phyloP scores from a whole-genome alignment of 2,888 invertebrate genomes.

The Brachycybe producta region DNA sequence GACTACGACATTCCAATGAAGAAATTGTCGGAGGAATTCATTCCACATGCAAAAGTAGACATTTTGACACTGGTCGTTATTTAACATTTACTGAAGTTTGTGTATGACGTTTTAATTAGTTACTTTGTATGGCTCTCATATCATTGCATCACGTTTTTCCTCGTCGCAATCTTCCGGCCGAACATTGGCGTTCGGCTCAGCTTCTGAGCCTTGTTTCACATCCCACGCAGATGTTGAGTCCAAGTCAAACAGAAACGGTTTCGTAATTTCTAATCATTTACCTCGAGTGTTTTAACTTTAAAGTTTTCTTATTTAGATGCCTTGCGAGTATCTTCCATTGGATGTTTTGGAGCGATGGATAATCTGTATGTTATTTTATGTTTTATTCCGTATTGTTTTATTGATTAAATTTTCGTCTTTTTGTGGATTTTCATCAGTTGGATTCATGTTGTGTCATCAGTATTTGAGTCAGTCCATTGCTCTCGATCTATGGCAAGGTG shows the following conservation, averaged over 20 bases:
- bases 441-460: conserved; percentile 79
- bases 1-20: conserved; percentile 94
- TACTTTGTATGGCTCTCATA: conserved; percentile 69
- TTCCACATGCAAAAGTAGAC: conserved; percentile 67
- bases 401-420: conserved; percentile 13
- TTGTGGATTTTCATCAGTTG: conserved; percentile 42
- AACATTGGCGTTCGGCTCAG: conserved; percentile 83
- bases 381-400: neutral
- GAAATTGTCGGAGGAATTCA: conserved; percentile 91
- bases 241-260: conserved; percentile 76
- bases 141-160: conserved; percentile 80
- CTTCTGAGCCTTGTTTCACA: conserved; percentile 86
- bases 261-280: neutral
- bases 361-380: conserved; percentile 44
- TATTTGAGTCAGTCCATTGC: conserved; percentile 64
- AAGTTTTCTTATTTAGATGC: conserved; percentile 46
- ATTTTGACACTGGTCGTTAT: neutral
- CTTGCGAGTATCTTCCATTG: conserved; percentile 91
- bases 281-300: neutral
- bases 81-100: neutral
- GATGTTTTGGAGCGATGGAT: conserved; percentile 96
- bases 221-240: conserved; percentile 85
- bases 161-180: conserved; percentile 78
- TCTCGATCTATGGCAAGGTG: conserved; percentile 67
- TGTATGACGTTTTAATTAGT: conserved; percentile 24